phyloP scores from a whole-genome alignment of 2,113 vertebrate species.

The Indri indri region DNA sequence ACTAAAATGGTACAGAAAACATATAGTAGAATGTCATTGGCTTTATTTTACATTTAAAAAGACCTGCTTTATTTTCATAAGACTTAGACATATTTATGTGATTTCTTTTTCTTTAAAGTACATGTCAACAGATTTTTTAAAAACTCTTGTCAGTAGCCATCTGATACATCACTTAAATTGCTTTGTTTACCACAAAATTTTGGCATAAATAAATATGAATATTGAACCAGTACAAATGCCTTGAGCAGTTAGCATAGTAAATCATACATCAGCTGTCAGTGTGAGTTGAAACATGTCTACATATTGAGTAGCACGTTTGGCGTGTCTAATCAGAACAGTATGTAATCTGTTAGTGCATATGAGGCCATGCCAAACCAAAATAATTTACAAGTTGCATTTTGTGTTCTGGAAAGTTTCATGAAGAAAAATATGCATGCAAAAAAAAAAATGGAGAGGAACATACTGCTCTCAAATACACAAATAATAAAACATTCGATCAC shows the following conservation, averaged over 20 bases:
- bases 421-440: neutral
- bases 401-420: conserved; percentile 77
- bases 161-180: conserved; percentile 73
- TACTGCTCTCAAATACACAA: conserved; percentile 34
- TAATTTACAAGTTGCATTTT: conserved; percentile 87
- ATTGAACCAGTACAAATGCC: conserved; percentile 85
- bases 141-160: conserved; percentile 79
- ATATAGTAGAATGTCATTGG: neutral
- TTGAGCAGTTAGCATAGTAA: conserved; percentile 81
- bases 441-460: conserved; percentile 54
- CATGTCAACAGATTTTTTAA: conserved; percentile 58
- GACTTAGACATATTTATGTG: conserved; percentile 59
- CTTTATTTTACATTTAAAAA: conserved; percentile 65
- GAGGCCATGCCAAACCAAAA: conserved; percentile 77
- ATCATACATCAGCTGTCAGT: conserved; percentile 85
- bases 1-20: conserved; percentile 26
- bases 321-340: conserved; percentile 84
- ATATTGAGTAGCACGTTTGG: conserved; percentile 81
- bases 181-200: conserved; percentile 81
- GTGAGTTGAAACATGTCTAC: conserved; percentile 81
- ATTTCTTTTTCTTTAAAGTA: conserved; percentile 32
- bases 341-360: conserved; percentile 81
- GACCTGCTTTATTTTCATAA: conserved; percentile 63
- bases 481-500: conserved; percentile 10
- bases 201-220: conserved; percentile 86